Conservation (phyloP, 2,113 vertebrate species). For the Corvus cornix region DNA sequence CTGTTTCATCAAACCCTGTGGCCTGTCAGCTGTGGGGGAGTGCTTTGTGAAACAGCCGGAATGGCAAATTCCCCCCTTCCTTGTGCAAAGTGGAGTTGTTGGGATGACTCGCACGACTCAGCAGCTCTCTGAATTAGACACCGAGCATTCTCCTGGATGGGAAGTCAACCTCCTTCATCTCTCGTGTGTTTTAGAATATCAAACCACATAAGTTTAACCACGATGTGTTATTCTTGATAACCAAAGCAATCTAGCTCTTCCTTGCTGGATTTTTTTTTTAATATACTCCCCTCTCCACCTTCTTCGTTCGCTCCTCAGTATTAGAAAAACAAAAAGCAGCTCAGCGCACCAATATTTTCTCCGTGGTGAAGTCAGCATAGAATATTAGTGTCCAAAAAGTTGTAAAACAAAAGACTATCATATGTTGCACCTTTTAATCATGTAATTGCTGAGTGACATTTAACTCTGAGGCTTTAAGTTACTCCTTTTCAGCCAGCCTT, state of each 20-base stretch:
- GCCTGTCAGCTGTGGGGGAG: neutral
- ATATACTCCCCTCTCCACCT: neutral
- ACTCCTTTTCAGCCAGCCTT: constrained; percentile 58
- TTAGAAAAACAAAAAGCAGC: neutral
- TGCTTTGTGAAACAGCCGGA: neutral
- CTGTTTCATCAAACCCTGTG: neutral
- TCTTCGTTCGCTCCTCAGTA: neutral
- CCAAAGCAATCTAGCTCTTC: neutral
- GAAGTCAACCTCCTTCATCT: neutral
- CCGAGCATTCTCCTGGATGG: neutral
- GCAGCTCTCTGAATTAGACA: neutral
- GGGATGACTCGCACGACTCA: neutral
- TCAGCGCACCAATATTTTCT: neutral
- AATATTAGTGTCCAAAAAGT: constrained; percentile 53
- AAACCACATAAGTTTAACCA: neutral
- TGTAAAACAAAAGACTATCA: constrained; percentile 62
- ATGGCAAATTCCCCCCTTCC: neutral
- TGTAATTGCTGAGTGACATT: constrained; percentile 77
- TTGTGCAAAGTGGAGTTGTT: neutral
- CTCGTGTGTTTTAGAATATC: neutral
- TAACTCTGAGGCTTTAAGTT: constrained; percentile 66
- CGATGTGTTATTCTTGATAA: neutral
- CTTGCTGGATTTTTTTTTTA: neutral
- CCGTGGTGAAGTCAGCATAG: neutral
- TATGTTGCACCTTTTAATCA: constrained; percentile 73